phyloP scores from a whole-genome alignment of 2,113 vertebrate species.

The rabbit (Oryctolagus cuniculus) region mOryCun1.1 NC_091433.1:5691001-5691500 shows the following conservation, averaged over 20 bases:
- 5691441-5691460: too few species aligned
- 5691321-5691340: background rate
- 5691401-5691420: too few species aligned
- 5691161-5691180: background rate
- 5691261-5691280: too few species aligned
- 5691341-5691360: too few species aligned
- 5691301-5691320: background rate
- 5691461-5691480: too few species aligned
- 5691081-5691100: background rate
- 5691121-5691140: background rate
- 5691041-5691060: background rate
- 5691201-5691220: background rate
- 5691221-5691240: fast-evolving
- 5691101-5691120: background rate
- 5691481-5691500: too few species aligned
- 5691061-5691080: background rate
- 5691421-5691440: too few species aligned
- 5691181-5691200: background rate
- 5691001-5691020: fast-evolving
- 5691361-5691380: too few species aligned
- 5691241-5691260: background rate
- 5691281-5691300: background rate
- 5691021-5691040: background rate
- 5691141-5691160: background rate
- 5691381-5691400: too few species aligned